Percentiles rank a stretch among this genome's conserved stretches.
These are phyloP conservation scores for Istiophorus platypterus DNA, from an alignment of 2,113 vertebrate genomes.

Conservation along the genomic window DNA sequence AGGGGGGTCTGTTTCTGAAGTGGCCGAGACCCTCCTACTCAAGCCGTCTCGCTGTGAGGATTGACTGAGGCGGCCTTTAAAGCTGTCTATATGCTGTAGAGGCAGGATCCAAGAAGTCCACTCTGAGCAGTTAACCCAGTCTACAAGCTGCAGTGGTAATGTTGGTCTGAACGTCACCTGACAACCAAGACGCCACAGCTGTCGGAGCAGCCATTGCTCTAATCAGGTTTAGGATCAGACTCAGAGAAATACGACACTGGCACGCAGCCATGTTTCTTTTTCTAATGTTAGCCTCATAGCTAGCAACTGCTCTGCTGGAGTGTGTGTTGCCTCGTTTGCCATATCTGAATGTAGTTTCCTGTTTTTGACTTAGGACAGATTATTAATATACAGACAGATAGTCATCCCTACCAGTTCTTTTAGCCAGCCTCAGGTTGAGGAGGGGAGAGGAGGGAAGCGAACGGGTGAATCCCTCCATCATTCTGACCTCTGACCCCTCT, in stretches of 20 bases:
- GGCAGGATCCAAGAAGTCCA: background rate
- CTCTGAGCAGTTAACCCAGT: background rate
- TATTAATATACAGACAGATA: background rate
- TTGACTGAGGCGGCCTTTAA: background rate
- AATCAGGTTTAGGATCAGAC: background rate
- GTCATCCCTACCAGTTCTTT: slow-evolving; percentile 68
- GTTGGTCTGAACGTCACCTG: background rate
- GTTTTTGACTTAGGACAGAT: background rate
- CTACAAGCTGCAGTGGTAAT: background rate
- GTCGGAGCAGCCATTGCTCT: background rate
- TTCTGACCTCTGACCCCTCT: slow-evolving; percentile 66
- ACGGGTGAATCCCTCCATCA: slow-evolving; percentile 75
- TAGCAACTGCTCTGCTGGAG: background rate
- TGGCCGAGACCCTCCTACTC: background rate
- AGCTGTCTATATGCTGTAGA: background rate
- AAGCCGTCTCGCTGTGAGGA: too few relatives aligned
- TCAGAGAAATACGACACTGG: background rate
- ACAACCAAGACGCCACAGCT: too few relatives aligned
- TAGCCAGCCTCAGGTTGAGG: slow-evolving; percentile 69
- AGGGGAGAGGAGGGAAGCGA: slow-evolving; percentile 80
- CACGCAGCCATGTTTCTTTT: too few relatives aligned
- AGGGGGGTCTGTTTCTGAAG: background rate
- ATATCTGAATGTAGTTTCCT: background rate
- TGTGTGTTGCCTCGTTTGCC: slow-evolving; percentile 2
- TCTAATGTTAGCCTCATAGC: too few relatives aligned